phyloP scores from a whole-genome alignment of 1,140 invertebrate genomes.

The Drosophila malerkotliana region DNA sequence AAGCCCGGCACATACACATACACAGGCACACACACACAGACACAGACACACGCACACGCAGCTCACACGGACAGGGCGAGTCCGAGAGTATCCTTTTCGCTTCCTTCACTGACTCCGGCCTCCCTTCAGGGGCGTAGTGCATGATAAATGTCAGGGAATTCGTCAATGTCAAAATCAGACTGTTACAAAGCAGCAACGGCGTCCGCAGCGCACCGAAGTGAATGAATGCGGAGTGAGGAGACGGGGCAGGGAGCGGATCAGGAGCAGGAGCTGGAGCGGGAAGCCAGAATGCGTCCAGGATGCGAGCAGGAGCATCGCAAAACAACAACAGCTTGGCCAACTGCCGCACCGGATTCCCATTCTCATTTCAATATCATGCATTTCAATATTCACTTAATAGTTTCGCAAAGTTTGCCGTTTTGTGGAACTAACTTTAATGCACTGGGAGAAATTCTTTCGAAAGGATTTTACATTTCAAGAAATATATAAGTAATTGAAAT shows the following conservation, averaged over 20 bases:
- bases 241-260: not conserved
- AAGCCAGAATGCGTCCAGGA: constrained; percentile 33
- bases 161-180: constrained; percentile 82
- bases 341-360: constrained; percentile 25
- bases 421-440: not conserved
- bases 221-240: constrained; percentile 13
- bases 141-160: constrained; percentile 74
- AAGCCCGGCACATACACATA: constrained; percentile 33
- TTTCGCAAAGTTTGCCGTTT: constrained; percentile 18
- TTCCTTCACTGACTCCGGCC: constrained; percentile 42
- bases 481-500: no score
- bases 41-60: constrained; percentile 8
- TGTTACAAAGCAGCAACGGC: constrained; percentile 69
- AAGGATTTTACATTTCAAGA: no score
- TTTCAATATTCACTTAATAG: constrained; percentile 40
- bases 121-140: constrained; percentile 53
- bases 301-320: constrained; percentile 43
- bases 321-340: constrained; percentile 26
- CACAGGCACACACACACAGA: constrained; percentile 1
- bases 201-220: constrained; percentile 40
- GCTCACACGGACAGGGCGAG: constrained; percentile 17
- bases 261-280: constrained; percentile 5
- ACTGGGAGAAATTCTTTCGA: constrained; percentile 1
- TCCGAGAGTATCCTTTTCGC: constrained; percentile 59
- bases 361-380: constrained; percentile 41